phyloP scores from a whole-genome alignment of 2,797 vertebrate genomes.

The Sebastes baramenuke region DNA sequence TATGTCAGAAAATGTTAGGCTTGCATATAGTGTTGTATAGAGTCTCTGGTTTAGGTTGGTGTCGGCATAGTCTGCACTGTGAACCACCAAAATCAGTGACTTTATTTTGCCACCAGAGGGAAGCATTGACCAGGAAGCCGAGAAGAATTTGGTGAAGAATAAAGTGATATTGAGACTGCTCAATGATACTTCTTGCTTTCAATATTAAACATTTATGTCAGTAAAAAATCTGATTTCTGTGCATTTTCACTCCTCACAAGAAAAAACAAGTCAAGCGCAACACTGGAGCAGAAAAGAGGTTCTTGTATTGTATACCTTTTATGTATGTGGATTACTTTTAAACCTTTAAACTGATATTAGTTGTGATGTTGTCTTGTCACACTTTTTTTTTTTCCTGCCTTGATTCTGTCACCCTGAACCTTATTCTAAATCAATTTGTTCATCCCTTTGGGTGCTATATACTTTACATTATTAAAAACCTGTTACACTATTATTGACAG shows the following conservation, averaged over 20 bases:
- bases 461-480: neutral
- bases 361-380: neutral
- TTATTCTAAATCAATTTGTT: neutral
- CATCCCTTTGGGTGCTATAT: neutral
- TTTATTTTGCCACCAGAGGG: constrained; percentile 35
- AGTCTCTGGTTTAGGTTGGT: neutral
- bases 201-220: neutral
- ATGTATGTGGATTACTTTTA: neutral
- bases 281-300: neutral
- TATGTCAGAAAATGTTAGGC: neutral
- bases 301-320: neutral
- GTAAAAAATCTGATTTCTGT: rapidly evolving
- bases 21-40: neutral
- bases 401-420: neutral
- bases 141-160: rapidly evolving
- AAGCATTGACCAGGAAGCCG: constrained; percentile 1
- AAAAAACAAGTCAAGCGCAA: neutral
- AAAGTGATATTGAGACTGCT: neutral
- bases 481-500: neutral
- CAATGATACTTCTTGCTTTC: neutral
- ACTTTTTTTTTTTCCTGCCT: neutral
- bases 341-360: neutral
- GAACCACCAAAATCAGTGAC: neutral
- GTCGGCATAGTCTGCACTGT: neutral
- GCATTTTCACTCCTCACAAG: neutral